Evolutionary conservation across 2,797 vertebrate genomes (phyloP).

Genomic region (Hypotaenidia philippensis): DNA sequence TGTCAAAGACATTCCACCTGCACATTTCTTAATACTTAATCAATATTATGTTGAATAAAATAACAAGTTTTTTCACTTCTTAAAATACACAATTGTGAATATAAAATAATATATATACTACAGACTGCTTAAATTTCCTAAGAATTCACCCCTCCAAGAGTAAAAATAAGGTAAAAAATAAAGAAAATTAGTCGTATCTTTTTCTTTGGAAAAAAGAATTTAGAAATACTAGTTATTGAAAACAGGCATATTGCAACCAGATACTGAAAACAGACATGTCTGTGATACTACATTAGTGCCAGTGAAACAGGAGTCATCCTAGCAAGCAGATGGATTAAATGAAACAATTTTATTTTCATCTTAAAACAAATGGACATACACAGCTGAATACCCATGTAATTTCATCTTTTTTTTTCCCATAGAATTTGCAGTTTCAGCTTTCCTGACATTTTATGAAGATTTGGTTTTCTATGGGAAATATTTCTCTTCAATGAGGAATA

Average conservation of each 20-base stretch:
- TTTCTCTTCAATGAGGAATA: not conserved
- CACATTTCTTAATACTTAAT: not conserved
- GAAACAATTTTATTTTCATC: not conserved
- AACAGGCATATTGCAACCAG: not conserved
- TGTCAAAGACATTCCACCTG: not conserved
- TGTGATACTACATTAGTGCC: not conserved
- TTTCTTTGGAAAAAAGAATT: not conserved
- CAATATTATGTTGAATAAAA: not conserved
- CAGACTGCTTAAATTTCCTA: fast-evolving
- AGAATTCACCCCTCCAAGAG: not conserved
- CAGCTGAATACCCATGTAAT: not conserved
- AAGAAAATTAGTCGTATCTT: fast-evolving
- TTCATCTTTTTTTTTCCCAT: not conserved
- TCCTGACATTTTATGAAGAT: not conserved
- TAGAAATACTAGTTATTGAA: not conserved
- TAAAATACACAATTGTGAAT: not conserved
- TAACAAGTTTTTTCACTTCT: not conserved
- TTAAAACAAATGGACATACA: not conserved
- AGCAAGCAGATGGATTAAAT: not conserved
- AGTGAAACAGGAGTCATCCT: not conserved
- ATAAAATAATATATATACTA: not conserved
- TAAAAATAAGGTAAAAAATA: fast-evolving
- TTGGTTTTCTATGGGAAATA: fast-evolving
- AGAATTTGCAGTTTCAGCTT: not conserved
- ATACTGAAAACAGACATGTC: not conserved